These are phyloP conservation scores for Drosophila colorata DNA, from an alignment of 2,888 invertebrate genomes.

Conservation along the genomic window DNA sequence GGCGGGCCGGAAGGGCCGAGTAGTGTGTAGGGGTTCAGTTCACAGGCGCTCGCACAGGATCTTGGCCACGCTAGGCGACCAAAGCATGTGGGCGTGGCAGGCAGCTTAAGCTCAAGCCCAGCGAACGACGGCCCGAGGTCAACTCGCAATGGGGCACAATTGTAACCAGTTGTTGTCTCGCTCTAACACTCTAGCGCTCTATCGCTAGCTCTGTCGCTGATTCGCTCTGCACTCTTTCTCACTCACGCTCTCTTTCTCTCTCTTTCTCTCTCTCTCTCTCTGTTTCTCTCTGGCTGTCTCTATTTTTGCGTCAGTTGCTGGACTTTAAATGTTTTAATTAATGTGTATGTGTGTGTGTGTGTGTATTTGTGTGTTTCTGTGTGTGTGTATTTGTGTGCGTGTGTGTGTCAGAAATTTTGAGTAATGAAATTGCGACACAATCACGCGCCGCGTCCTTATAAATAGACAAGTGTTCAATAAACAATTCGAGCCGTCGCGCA, in stretches of 20 bases:
- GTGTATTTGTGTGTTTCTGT: constrained; percentile 1
- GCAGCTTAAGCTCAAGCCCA: constrained; percentile 1
- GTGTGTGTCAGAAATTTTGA: constrained; percentile 38
- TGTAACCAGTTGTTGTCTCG: neutral
- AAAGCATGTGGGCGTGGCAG: constrained; percentile 23
- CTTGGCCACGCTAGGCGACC: neutral
- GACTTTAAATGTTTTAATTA: constrained; percentile 55
- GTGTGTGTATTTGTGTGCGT: constrained; percentile 12
- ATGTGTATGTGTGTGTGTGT: neutral
- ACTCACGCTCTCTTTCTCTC: neutral
- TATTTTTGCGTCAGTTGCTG: neutral
- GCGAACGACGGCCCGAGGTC: constrained; percentile 7
- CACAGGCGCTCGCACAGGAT: neutral
- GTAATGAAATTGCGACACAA: constrained; percentile 64
- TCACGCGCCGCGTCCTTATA: constrained; percentile 53
- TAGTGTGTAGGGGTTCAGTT: neutral
- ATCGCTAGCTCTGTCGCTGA: no score
- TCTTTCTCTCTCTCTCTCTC: neutral
- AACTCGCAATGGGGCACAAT: constrained; percentile 2
- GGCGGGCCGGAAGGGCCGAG: neutral
- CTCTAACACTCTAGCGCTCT: neutral
- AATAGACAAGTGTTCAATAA: constrained; percentile 68
- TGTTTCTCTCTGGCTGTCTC: neutral
- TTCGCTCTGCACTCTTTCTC: neutral
- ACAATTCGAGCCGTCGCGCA: constrained; percentile 28